Evolutionary conservation across 1,140 invertebrate species (phyloP).

Genomic region (Aphis gossypii): DNA sequence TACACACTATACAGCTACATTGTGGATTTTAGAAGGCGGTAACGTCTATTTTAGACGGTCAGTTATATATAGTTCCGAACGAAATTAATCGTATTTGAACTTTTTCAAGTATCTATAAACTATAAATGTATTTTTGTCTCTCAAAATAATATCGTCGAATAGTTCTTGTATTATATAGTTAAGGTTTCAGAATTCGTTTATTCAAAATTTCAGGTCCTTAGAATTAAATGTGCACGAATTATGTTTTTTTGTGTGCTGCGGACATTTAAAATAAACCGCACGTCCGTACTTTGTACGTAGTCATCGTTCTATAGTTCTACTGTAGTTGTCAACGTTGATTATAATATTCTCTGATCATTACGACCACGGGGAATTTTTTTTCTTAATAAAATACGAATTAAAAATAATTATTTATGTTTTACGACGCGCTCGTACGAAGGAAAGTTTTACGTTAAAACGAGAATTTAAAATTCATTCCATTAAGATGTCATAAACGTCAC

Average conservation of each 20-base stretch:
- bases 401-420: constrained; percentile 2
- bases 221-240: neutral
- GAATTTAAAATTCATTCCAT: constrained; percentile 11
- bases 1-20: no score
- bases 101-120: neutral
- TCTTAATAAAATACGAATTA: constrained; percentile 3
- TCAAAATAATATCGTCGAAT: neutral
- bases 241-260: neutral
- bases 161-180: neutral
- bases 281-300: neutral
- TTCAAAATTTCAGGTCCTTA: neutral
- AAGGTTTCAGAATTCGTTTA: neutral
- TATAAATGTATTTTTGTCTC: neutral
- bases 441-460: neutral
- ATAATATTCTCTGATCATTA: neutral
- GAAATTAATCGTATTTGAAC: neutral
- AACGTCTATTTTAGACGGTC: no score
- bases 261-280: neutral
- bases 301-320: neutral
- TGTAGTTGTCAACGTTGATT: neutral
- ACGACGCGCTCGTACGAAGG: no score
- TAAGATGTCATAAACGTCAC: constrained; percentile 8
- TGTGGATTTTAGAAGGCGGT: no score
- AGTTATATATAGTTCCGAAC: no score
- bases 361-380: neutral